Base-by-base conservation (phyloP, 2,797 vertebrate species). In the Cetoscarus ocellatus region DNA sequence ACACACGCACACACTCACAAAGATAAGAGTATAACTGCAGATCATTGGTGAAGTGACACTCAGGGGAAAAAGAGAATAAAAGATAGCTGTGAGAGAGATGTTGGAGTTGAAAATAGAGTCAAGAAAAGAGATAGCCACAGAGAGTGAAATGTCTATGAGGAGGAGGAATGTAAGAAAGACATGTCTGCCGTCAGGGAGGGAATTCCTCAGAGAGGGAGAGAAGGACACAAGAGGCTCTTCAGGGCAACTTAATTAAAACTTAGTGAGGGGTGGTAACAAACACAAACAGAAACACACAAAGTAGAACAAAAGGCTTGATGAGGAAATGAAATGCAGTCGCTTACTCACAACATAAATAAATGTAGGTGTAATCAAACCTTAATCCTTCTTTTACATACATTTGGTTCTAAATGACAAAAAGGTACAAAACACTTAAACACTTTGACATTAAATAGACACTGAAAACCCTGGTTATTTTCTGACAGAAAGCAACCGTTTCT, bases 221-320 rank as follows among this genome's bases (percentile, higher is more conserved):
- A 73, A 52, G 64, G 69, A 81, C 75, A 70, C 6, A 54, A 82
- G 77, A 75, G 75, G 61, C 68, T 82, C 69, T 73, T 69, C 45
- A 90, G 79, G 77, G 78, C 10, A 65, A 87, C 82, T 93, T 93
- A 85, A 94, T 94, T 92, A 91, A 92, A 92, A 86, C 65, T 73
- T 61, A 89, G 86, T 79, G 85, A 61, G 39, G 64, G 83, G 85
- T 61, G 61, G 59, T 68, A 3, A 71, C 48, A 54, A 47, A 70
- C 56, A 67, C 62, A 70, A 52, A 76, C 45, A 61, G 9, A 34
- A 60, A 60, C 49, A 53, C 58, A 59, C 45, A 61, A 40, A 47
- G 54, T 43, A 34, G 36, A 62, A 38, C 18, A 17, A 8, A n/a
- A 35, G 43, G 17, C 51, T 52, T 10, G 3, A 52, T 17, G 12